Conservation (phyloP, 2,113 vertebrate species). For the Protobothrops flavoviridis region DNA sequence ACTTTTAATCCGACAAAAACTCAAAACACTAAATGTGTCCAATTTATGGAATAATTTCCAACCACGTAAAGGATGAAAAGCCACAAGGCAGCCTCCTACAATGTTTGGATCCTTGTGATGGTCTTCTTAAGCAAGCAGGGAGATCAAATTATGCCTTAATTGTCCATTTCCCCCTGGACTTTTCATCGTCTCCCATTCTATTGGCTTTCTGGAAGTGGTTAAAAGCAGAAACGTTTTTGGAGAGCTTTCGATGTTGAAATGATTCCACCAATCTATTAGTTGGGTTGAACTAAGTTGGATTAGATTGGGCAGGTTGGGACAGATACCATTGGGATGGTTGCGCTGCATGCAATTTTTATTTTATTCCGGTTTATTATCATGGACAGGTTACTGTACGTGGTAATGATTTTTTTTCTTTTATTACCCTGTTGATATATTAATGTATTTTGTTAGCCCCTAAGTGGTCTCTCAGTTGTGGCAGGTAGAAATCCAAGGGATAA, state of each 20-base stretch:
- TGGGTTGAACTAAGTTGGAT: neutral
- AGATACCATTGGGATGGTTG: neutral
- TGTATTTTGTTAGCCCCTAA: neutral
- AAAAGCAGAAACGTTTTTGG: neutral
- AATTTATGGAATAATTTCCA: neutral
- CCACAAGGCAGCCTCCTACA: neutral
- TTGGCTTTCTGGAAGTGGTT: neutral
- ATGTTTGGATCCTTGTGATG: neutral
- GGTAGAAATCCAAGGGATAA: neutral
- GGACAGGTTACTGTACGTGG: neutral
- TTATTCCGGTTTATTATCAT: neutral
- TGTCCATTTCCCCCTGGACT: neutral
- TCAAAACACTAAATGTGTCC: neutral
- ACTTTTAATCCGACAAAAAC: neutral
- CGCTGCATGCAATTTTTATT: neutral
- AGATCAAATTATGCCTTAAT: neutral
- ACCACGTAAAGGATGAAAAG: neutral
- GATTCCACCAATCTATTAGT: neutral
- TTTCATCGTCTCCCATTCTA: neutral
- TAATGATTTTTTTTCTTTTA: neutral
- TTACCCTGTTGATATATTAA: neutral
- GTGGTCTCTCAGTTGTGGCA: too few species aligned
- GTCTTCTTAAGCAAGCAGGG: neutral
- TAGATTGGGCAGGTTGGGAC: neutral
- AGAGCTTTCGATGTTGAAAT: neutral